phyloP scores from a whole-genome alignment of 2,113 vertebrate species.

The Callorhinus ursinus region DNA sequence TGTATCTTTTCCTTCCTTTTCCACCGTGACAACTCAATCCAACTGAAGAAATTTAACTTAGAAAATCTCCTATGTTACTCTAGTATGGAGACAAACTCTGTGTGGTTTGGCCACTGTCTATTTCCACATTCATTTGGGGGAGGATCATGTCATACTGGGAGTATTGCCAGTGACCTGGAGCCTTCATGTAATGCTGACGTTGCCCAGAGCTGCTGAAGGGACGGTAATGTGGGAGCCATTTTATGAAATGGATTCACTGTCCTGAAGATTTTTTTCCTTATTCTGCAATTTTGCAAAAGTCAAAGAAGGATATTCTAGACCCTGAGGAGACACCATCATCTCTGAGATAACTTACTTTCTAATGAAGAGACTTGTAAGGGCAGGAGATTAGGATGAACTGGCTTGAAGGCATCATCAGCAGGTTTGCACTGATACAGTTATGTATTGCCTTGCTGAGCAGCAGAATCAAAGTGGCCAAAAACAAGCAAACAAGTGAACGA shows the following conservation, averaged over 20 bases:
- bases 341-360: background rate
- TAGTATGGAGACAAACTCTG: background rate
- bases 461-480: background rate
- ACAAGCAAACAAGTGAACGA: background rate
- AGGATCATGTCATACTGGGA: background rate
- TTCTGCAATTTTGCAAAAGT: background rate
- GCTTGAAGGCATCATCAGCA: background rate
- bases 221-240: background rate
- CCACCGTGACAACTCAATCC: background rate
- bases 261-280: background rate
- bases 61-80: background rate
- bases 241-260: background rate
- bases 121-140: background rate
- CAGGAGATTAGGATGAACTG: background rate
- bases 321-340: background rate
- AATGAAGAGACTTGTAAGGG: background rate
- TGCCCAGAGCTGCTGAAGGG: background rate
- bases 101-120: background rate
- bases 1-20: background rate
- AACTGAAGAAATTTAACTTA: background rate
- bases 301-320: background rate
- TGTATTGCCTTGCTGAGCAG: background rate
- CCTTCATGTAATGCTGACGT: background rate
- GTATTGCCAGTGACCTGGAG: background rate
- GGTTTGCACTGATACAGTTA: background rate